Evolutionary conservation across 2,113 vertebrate genomes (phyloP).

Genomic region (Emydura subglobosa): DNA sequence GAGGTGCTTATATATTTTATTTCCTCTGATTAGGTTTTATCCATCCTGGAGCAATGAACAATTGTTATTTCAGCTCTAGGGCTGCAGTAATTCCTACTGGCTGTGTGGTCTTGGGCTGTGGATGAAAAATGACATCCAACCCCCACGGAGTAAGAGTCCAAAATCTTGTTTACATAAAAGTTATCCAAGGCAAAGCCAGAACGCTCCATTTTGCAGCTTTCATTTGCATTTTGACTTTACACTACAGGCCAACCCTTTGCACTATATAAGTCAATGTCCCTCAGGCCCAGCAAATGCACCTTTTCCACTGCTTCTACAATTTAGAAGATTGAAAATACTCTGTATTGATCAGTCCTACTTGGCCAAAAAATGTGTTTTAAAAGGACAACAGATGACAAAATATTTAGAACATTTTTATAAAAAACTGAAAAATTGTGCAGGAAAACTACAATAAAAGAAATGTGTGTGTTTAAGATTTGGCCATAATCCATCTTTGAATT

Average conservation of each 20-base stretch:
- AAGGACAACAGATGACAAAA: background rate
- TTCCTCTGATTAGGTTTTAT: background rate
- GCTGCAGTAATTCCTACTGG: background rate
- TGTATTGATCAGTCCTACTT: background rate
- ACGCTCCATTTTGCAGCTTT: background rate
- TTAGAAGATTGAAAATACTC: background rate
- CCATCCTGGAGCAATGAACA: background rate
- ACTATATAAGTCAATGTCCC: background rate
- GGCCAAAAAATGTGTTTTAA: background rate
- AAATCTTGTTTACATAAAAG: background rate
- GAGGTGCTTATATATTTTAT: background rate
- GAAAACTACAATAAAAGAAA: background rate
- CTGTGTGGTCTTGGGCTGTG: background rate
- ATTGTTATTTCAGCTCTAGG: slow-evolving; percentile 24
- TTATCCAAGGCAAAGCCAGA: background rate
- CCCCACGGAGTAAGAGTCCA: background rate
- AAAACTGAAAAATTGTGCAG: background rate
- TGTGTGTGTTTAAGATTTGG: background rate
- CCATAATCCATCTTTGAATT: background rate
- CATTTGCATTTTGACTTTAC: background rate
- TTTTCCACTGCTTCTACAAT: background rate
- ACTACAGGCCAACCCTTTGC: background rate
- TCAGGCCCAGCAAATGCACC: background rate
- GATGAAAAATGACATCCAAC: background rate
- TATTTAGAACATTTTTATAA: fast-evolving